Base-by-base conservation (phyloP, 2,888 invertebrate species). In the Emmelina monodactyla region DNA sequence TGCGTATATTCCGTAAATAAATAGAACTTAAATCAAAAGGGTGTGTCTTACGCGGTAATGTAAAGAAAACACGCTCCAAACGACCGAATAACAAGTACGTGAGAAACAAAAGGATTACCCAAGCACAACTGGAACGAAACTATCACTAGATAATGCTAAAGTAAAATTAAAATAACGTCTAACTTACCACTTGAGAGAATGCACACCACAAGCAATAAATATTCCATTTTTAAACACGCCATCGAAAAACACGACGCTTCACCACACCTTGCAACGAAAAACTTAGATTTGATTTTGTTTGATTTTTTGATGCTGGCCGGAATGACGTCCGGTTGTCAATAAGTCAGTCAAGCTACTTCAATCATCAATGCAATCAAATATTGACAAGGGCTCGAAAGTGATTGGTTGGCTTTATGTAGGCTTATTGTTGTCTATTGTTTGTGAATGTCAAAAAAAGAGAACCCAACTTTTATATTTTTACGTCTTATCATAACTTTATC, bases 131-230 rank as follows among this genome's bases (percentile, higher is more conserved):
- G 22, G 25, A 2, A 22, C 9, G 12, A 1, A n/a, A 13, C 9
- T 2, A 6, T 13, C 16, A 15, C 14, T n/a, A 11, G 15, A 14
- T 29, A 30, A 22, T 3, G 25, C 7, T 12, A 15, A 33, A 22
- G 14, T 28, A 9, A 28, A 34, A 4, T 7, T 11, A 15, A 16
- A 28, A 14, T 10, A 37, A 14, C 3, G 33, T 44, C 50, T 51
- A 32, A 62, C 72, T 70, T 41, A 73, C 72, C 69, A 37, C 47
- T 40, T 14, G 52, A 36, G 22, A 47, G 34, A 35, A 62, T 44
- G 49, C 54, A 59, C 35, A 62, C 37, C 36, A 66, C 30, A 37
- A 64, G 31, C 32, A 51, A 25, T 30, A 62, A 50, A 53, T 43
- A 55, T 47, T 58, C 41, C 13, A 46, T 50, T 46, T 57, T 57